Base-by-base conservation (phyloP, 2,888 invertebrate species). In the Scaptomyza reducta region DNA sequence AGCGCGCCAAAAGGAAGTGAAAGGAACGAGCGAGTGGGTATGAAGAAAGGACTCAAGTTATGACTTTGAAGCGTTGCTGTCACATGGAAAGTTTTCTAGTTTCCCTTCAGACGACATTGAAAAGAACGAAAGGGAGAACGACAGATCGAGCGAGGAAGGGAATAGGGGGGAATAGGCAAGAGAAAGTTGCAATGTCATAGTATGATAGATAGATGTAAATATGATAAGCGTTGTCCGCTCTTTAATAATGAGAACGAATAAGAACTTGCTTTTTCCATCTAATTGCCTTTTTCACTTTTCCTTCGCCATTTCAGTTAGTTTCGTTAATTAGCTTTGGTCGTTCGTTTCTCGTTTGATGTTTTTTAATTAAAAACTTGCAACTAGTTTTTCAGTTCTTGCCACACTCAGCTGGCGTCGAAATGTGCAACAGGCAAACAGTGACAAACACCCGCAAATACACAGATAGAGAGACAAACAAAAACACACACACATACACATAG, bases 31-130 rank as follows among this genome's bases (percentile, higher is more conserved):
- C 4, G 22, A 22, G 22, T 2, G 22, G 22, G 22, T 22, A 22
- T 22, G 0, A 22, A 22, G 33, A 55, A 46, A 62, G 31, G 51
- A 64, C 57, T 74, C 68, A 65, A 74, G 74, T 77, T 81, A 79
- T 84, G 82, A 81, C 81, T 75, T 66, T 71, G 74, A 80, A 74
- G 76, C 55, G 62, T 33, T 61, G 79, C 60, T 60, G 46, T 65
- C 77, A 73, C 46, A 45, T 22, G 42, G 31, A 57, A 57, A 65
- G 41, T 42, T 55, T 51, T 45, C 57, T 42, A 41, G 18, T 31
- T 56, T 55, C 6, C 40, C 40, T 10, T 55, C 41, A 53, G 35
- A 47, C 35, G 64, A 59, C 77, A 74, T 67, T 77, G 74, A 77
- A 66, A 13, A n/a, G 7, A 9, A 22, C 3, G 22, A 22, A 3